Evolutionary conservation across 2,797 vertebrate genomes (phyloP), one percentile per base, ranked within the genome.

Genomic region (Bradypodion ventrale): DNA sequence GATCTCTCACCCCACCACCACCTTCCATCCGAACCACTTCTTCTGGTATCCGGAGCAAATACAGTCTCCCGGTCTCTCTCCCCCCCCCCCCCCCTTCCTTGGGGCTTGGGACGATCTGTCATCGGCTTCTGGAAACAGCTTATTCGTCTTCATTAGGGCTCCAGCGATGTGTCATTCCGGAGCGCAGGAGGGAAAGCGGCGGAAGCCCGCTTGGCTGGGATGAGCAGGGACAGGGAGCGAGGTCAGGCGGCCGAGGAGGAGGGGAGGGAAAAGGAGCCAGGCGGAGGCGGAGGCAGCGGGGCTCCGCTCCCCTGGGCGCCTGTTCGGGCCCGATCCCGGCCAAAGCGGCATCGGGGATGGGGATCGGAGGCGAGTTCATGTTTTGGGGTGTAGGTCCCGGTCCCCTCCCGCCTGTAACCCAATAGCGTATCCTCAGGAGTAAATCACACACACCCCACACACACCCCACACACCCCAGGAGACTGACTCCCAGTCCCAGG

Each of bases 141-240:
- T 56, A 81, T 84, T 77, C 44, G n/a, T 87, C 86, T 87, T 77
- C 73, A 87, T 87, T 76, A 81, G 56, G 4, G 16, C 65, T n/a
- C 73, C 82, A 65, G 78, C 4, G 65, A 81, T 52, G 52, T 84
- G 82, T 77, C 86, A 81, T 81, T 77, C 82, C 59, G 7, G 46
- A 77, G 69, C 65, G 69, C 56, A 65, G 42, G 84, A 49, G 66
- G 35, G 46, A 37, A 66, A 46, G 70, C 75, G 15, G 86, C 75
- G 15, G 86, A 80, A 84, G 65, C 65, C 86, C 52, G 27, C 56
- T 82, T 87, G 82, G 74, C 46, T 40, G 44, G 73, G 59, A 75
- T 66, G 80, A 35, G 81, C 59, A 65, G 82, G 68, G 35, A 35
- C 59, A 65, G 82, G 68, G 35, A 35, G 32, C 15, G 37, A 73